Evolutionary conservation across 2,888 invertebrate genomes (phyloP), one percentile per base, ranked within the genome.

Genomic region (Euplexia lucipara): DNA sequence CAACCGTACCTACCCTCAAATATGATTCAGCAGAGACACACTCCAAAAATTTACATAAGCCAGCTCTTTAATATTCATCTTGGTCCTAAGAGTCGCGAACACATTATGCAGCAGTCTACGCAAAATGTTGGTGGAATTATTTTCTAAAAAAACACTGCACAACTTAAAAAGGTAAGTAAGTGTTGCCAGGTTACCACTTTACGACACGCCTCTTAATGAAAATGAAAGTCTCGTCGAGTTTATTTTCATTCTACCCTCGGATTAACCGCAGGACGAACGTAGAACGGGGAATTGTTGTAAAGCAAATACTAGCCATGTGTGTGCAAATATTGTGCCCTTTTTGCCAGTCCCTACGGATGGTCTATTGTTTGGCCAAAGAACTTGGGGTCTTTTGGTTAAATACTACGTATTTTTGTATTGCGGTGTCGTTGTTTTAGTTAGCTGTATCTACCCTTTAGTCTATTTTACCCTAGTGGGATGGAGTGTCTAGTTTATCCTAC

Each of bases 261-360:
- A 73, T 78, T 79, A 85, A 83, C 84, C 82, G 70, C 83, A 82
- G 80, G 20, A 30, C 70, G 77, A 53, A 73, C 78, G 65, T 66
- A 83, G 78, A 75, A 73, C 72, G 74, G 86, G 83, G 86, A 88
- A 83, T 86, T 85, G 88, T 86, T 83, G 84, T 84, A 87, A 85
- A 91, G 87, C 89, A 92, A 92, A 92, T 86, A 90, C 82, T 75
- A 76, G 70, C 68, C 34, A 39, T 52, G 73, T 73, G 41, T 81
- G 83, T 71, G 85, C 82, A 91, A 90, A 90, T 85, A 90, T 77
- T 72, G 83, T 71, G 77, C 84, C 88, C 88, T 88, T 91, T 90
- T 88, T 76, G 79, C 73, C 76, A 70, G 66, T 87, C 83, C 87
- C 84, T 80, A 72, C 81, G 85, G 81, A 80, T 84, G 79, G 86